These are phyloP conservation scores for Xenopus laevis DNA, from an alignment of 2,113 vertebrate species.

Conservation along the genomic window DNA sequence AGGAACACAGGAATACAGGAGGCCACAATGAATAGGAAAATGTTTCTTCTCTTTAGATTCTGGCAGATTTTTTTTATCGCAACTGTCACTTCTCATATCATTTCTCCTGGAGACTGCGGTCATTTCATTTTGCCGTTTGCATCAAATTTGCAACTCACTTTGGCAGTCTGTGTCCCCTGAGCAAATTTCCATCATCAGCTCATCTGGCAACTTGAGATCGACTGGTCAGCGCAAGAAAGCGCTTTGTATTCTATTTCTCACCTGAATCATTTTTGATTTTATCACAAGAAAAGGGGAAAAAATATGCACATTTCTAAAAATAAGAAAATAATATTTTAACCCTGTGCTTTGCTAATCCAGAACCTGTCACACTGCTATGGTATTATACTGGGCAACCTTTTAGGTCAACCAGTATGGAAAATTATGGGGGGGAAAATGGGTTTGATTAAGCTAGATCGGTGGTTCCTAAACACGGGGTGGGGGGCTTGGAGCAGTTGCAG, in stretches of 20 bases:
- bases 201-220: slow-evolving; percentile 31
- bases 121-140: slow-evolving; percentile 41
- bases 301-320: background rate
- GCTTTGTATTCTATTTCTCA: slow-evolving; percentile 31
- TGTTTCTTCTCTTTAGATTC: background rate
- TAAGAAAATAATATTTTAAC: slow-evolving; percentile 13
- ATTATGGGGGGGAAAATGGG: too few relatives aligned
- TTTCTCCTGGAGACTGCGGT: slow-evolving; percentile 26
- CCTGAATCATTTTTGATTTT: slow-evolving; percentile 38
- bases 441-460: too few relatives aligned
- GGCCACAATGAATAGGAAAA: too few relatives aligned
- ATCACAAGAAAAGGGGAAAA: slow-evolving; percentile 8
- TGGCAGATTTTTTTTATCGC: background rate
- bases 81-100: slow-evolving; percentile 28
- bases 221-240: slow-evolving; percentile 24
- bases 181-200: slow-evolving; percentile 41
- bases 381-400: too few relatives aligned
- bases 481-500: too few relatives aligned
- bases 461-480: too few relatives aligned
- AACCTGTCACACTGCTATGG: too few relatives aligned
- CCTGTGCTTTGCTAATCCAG: background rate
- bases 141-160: slow-evolving; percentile 41
- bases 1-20: too few relatives aligned
- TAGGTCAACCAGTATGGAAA: too few relatives aligned
- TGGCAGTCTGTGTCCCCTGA: slow-evolving; percentile 29